Evolutionary conservation across 2,797 vertebrate species (phyloP), one percentile per base, ranked within the genome.

Genomic region (Myotis myotis): DNA sequence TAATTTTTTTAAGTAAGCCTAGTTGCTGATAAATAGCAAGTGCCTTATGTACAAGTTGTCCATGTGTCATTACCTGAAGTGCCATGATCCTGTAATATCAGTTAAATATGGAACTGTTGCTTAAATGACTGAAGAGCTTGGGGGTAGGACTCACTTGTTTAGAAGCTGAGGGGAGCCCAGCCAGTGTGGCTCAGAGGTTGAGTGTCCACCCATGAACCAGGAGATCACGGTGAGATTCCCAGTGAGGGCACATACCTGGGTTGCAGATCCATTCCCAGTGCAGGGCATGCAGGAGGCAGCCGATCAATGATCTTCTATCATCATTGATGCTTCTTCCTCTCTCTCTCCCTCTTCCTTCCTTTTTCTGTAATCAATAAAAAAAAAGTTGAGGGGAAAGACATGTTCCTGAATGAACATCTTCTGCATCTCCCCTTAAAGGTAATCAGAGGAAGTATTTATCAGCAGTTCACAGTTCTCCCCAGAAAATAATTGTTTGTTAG

Each of bases 401-500:
- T 11, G 4, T 60, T 82, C 1, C n/a, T 51, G 12, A 75, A 66
- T n/a, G 25, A 9, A 47, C 4, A 30, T 80, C n/a, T 82, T 41
- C 38, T 9, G 1, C 19, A 41, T 55, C 17, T 91, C 19, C 28
- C n/a, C 16, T 87, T 81, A 71, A 30, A 80, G 30, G 16, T 70
- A 15, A 71, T 15, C 38, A 51, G 8, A 94, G 33, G 7, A 83
- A 72, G 16, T 3, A 8, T 53, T 82, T 87, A 60, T n/a, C 19
- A 78, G 3, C 11, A 7, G 13, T 28, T 28, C 30, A 64, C 13
- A 38, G 30, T 76, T 83, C 23, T 75, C 25, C 5, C 19, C 8
- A 87, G 22, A 86, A 91, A 80, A 78, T 80, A 53, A 83, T 28
- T 30, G 89, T 93, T 62, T 11, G 30, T 84, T 93, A 57, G 38